Percentiles rank a stretch among this genome's conserved stretches.
Evolutionary conservation across 1,140 invertebrate species (phyloP).

Genomic region (Pseudoatta argentina): DNA sequence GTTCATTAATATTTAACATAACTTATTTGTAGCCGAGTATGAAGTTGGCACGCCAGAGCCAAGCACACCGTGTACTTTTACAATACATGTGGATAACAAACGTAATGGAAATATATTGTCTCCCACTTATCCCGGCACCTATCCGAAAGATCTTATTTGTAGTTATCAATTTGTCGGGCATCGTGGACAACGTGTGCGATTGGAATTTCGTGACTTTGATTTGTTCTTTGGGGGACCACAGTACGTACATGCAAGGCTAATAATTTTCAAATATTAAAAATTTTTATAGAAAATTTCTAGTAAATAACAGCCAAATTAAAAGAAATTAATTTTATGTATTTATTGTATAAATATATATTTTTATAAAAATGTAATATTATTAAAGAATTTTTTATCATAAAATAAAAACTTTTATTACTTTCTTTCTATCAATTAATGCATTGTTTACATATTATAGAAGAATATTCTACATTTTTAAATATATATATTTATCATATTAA

Average conservation of each 20-base stretch:
- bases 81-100: slow-evolving; percentile 91
- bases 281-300: not conserved
- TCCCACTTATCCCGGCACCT: slow-evolving; percentile 99
- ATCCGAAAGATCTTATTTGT: slow-evolving; percentile 98
- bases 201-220: slow-evolving; percentile 99
- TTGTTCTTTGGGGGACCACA: slow-evolving; percentile 99
- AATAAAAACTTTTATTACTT: not conserved
- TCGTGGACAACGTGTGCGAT: slow-evolving; percentile 95
- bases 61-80: slow-evolving; percentile 93
- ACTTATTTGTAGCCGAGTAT: slow-evolving; percentile 90
- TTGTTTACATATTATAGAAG: not conserved
- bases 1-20: slow-evolving; percentile 6
- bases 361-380: not conserved
- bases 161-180: slow-evolving; percentile 97
- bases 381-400: not conserved
- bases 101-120: slow-evolving; percentile 95
- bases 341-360: not conserved
- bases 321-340: not conserved
- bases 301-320: slow-evolving; percentile 2
- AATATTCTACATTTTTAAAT: not conserved
- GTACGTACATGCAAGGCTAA: slow-evolving; percentile 90
- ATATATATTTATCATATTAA: not conserved
- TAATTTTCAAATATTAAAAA: not conserved
- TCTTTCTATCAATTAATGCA: not conserved
- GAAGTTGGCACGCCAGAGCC: slow-evolving; percentile 95